These are phyloP conservation scores for Caiman crocodilus DNA, from an alignment of 2,797 vertebrate genomes.

Conservation along the genomic window DNA sequence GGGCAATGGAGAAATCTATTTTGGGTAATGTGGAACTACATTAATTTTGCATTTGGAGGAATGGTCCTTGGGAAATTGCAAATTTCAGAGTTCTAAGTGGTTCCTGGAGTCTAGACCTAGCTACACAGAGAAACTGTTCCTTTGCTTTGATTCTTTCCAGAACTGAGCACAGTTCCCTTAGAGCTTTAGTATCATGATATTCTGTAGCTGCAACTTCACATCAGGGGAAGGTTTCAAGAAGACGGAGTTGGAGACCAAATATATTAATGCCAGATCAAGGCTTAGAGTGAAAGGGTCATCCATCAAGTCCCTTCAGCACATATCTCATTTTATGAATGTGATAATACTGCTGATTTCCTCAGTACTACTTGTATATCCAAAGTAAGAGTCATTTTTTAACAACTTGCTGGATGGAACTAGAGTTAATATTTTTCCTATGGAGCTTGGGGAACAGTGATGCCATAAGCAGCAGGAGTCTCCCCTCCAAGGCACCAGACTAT, in stretches of 20 bases:
- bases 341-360: not conserved
- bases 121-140: not conserved
- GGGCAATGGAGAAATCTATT: not conserved
- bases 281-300: not conserved
- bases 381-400: not conserved
- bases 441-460: not conserved
- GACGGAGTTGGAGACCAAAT: not conserved
- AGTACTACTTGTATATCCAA: not conserved
- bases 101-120: not conserved
- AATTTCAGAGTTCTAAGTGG: not conserved
- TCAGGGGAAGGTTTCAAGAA: not conserved
- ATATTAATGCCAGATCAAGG: not conserved
- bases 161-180: not conserved
- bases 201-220: not conserved
- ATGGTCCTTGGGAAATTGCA: not conserved
- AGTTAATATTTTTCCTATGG: not conserved
- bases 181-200: fast-evolving
- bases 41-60: not conserved
- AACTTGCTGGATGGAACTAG: not conserved
- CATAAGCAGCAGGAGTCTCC: not conserved
- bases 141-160: not conserved
- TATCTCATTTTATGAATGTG: not conserved
- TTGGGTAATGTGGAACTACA: fast-evolving
- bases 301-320: not conserved
- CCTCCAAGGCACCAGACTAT: not conserved